These are phyloP conservation scores for Pristionchus mayeri DNA, from an alignment of 2,888 invertebrate species.

Conservation along the genomic window DNA sequence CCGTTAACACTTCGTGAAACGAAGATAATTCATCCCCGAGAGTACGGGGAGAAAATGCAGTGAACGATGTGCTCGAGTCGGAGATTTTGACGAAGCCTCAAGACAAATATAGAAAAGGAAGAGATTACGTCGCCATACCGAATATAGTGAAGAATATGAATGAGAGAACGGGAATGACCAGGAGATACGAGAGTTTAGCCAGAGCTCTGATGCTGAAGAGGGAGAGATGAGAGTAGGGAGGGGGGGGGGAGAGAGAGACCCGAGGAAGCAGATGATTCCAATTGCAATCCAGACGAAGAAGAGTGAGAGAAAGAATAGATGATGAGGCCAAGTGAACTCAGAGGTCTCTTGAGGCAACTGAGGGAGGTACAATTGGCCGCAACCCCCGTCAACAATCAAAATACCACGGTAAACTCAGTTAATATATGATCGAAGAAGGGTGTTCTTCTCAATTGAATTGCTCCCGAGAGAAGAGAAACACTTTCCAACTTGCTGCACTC, in stretches of 20 bases:
- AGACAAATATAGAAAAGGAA: too few relatives aligned
- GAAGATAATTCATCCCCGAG: too few relatives aligned
- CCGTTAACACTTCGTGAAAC: neutral
- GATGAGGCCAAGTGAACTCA: neutral
- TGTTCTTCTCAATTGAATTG: slow-evolving; percentile 33
- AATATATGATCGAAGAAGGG: slow-evolving; percentile 18
- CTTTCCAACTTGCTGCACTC: neutral
- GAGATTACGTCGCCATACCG: neutral
- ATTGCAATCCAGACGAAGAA: neutral
- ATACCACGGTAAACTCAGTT: slow-evolving; percentile 19
- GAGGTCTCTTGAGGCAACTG: neutral
- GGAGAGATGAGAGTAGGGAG: neutral
- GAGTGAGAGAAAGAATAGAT: neutral
- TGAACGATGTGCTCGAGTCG: neutral
- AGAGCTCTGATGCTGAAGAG: neutral
- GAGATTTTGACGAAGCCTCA: neutral
- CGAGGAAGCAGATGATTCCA: neutral
- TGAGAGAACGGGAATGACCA: neutral
- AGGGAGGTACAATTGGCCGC: too few relatives aligned
- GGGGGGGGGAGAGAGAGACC: neutral
- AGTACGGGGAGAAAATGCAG: too few relatives aligned
- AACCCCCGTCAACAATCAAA: too few relatives aligned
- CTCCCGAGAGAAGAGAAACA: neutral
- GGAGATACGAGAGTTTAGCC: neutral
- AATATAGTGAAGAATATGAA: neutral